A percentile compares a stretch with the other conserved stretches of the same genome.
These are phyloP conservation scores for Orbicella faveolata DNA, from an alignment of 64 coral and sea anemone genomes.

Conservation along the genomic window DNA sequence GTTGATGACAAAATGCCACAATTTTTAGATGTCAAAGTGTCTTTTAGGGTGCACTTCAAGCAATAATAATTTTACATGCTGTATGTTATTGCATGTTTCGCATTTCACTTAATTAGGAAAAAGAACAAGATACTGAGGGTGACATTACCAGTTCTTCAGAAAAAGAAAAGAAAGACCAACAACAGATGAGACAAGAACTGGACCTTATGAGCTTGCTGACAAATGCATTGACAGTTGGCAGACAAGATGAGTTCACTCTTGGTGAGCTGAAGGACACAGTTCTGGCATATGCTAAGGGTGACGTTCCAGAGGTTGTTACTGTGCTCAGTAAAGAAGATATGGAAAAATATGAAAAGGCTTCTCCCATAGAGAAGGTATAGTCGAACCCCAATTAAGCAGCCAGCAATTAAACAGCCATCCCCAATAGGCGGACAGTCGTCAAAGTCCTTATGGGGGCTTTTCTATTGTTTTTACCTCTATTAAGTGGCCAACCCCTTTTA, in stretches of 20 bases:
- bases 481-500: too few relatives aligned
- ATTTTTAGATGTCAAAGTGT: too few relatives aligned
- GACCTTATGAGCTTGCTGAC: constrained; percentile 75
- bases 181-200: constrained; percentile 32
- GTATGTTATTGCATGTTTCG: too few relatives aligned
- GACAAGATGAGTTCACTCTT: constrained; percentile 64
- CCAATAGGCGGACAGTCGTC: too few relatives aligned
- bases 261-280: constrained; percentile 65
- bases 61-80: too few relatives aligned
- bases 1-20: too few relatives aligned
- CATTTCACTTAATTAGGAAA: background rate
- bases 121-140: constrained; percentile 11
- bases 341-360: constrained; percentile 72
- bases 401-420: too few relatives aligned
- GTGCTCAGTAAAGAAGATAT: constrained; percentile 77
- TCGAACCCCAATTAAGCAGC: too few relatives aligned
- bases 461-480: too few relatives aligned
- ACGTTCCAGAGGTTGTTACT: constrained; percentile 70
- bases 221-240: constrained; percentile 68
- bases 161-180: background rate
- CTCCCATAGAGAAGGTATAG: constrained; percentile 75
- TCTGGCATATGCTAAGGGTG: constrained; percentile 77
- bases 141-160: background rate
- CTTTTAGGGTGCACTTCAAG: too few relatives aligned
- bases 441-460: too few relatives aligned